These are phyloP conservation scores for Eremophila alpestris DNA, from an alignment of 2,797 vertebrate genomes.

Conservation along the genomic window DNA sequence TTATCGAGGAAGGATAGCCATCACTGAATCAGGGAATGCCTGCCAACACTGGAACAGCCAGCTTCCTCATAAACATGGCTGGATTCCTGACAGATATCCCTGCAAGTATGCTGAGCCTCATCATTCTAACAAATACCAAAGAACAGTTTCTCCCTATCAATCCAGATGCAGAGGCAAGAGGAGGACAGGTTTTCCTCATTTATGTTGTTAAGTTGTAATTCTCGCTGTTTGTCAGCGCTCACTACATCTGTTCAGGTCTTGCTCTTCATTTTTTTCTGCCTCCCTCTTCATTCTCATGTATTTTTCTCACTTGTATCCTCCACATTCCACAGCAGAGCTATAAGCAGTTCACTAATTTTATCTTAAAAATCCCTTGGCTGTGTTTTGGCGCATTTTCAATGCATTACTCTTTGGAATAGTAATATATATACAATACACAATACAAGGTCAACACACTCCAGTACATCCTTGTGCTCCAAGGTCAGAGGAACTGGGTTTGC, in stretches of 20 bases:
- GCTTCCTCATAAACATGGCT: conserved; percentile 85
- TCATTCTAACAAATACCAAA: neutral
- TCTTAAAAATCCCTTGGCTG: neutral
- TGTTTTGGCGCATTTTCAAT: neutral
- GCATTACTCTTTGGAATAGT: neutral
- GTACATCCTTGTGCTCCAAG: neutral
- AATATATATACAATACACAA: neutral
- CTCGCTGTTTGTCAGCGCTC: neutral
- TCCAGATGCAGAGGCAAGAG: neutral
- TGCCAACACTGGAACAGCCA: conserved; percentile 90
- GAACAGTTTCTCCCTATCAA: neutral
- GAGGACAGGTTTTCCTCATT: neutral
- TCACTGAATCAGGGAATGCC: conserved; percentile 81
- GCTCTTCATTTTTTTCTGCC: neutral
- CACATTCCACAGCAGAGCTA: neutral
- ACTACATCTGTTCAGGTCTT: neutral
- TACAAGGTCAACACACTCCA: neutral
- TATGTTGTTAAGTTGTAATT: neutral
- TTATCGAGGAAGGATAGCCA: conserved; percentile 82
- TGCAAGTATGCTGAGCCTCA: conserved; percentile 86
- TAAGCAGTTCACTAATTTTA: neutral
- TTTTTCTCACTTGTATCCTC: neutral
- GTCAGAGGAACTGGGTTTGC: neutral
- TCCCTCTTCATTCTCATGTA: neutral
- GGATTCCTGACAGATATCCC: conserved; percentile 88